These are phyloP conservation scores for Dendrophyllia cribrosa DNA, from an alignment of 64 coral and sea anemone species.

Conservation along the genomic window DNA sequence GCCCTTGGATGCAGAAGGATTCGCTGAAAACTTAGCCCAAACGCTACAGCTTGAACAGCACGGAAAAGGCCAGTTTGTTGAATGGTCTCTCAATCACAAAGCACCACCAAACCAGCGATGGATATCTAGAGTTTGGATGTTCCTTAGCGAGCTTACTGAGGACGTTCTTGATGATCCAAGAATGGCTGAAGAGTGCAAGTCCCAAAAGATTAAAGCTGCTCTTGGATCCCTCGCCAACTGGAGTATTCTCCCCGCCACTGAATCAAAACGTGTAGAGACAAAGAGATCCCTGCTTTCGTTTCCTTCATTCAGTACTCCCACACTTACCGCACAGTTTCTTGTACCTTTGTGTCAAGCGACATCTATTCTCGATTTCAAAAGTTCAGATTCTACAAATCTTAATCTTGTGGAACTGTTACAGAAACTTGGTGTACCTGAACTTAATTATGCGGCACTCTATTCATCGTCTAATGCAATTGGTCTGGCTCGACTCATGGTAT, in stretches of 20 bases:
- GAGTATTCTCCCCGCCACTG: slow-evolving; percentile 52
- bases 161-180: not conserved
- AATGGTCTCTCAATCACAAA: slow-evolving; percentile 6
- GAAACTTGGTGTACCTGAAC: not conserved
- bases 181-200: not conserved
- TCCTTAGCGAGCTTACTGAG: not conserved
- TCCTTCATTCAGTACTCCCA: too few species aligned
- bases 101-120: slow-evolving; percentile 1
- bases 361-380: not conserved
- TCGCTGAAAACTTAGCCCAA: slow-evolving; percentile 3
- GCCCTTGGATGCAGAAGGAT: slow-evolving; percentile 14
- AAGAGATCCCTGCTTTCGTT: not conserved
- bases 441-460: not conserved
- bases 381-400: not conserved
- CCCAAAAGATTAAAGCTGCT: not conserved
- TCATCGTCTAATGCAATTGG: not conserved
- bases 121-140: slow-evolving; percentile 43
- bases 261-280: not conserved
- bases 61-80: slow-evolving; percentile 20
- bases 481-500: slow-evolving; percentile 1
- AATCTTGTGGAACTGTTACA: not conserved
- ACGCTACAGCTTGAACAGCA: not conserved
- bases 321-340: not conserved
- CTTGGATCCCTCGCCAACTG: slow-evolving; percentile 20
- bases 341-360: not conserved